A percentile compares a stretch with the other conserved stretches of the same genome.
Conservation (phyloP, 2,888 invertebrate species). For the Hydraecia micacea region DNA sequence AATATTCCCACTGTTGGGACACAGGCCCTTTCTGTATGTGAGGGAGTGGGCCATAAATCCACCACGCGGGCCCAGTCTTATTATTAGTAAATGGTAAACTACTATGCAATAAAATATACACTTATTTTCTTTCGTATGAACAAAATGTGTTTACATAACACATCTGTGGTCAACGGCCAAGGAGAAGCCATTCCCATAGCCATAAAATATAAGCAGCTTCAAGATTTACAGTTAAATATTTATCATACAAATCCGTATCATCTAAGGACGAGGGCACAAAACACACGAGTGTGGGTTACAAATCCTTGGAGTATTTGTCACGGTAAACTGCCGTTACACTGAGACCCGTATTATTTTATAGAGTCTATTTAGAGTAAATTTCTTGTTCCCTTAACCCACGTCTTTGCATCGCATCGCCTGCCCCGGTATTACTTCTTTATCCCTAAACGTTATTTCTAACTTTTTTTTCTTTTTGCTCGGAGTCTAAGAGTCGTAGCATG, state of each 20-base stretch:
- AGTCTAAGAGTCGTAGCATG: no score
- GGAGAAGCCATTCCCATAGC: background rate
- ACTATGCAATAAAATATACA: constrained; percentile 15
- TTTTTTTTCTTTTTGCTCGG: no score
- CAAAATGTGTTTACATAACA: background rate
- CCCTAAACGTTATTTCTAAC: no score
- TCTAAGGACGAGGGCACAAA: constrained; percentile 30
- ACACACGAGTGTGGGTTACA: constrained; percentile 55
- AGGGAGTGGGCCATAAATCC: background rate
- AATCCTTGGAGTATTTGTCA: constrained; percentile 70
- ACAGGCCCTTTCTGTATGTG: no score
- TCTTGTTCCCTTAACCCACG: background rate
- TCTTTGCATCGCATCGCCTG: background rate
- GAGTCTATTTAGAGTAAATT: background rate
- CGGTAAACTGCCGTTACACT: constrained; percentile 67
- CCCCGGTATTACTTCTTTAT: no score
- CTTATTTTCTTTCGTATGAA: no score
- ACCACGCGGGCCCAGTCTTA: background rate
- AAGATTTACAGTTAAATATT: constrained; percentile 52
- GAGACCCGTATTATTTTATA: constrained; percentile 66
- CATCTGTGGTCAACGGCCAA: background rate
- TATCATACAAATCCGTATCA: constrained; percentile 60
- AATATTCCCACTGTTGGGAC: background rate
- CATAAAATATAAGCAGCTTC: constrained; percentile 33
- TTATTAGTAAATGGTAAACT: background rate